phyloP scores from a whole-genome alignment of 2,888 invertebrate species.

The Tanaodytes sp. region DNA sequence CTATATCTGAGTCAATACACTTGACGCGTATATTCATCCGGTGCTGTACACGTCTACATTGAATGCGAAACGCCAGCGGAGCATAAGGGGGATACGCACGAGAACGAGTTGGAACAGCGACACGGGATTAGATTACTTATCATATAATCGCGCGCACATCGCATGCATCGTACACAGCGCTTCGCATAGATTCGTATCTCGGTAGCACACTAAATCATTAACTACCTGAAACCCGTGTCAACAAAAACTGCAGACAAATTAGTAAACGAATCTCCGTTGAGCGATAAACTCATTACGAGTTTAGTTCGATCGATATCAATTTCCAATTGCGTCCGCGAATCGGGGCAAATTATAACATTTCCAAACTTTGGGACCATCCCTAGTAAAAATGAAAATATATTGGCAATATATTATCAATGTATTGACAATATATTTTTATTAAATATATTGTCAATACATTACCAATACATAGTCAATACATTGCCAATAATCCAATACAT shows the following conservation, averaged over 20 bases:
- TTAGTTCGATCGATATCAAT: too few relatives aligned
- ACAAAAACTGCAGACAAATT: conserved; percentile 44
- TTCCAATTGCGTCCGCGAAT: too few relatives aligned
- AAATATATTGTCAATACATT: too few relatives aligned
- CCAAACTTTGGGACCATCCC: too few relatives aligned
- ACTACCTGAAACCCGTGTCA: conserved; percentile 43
- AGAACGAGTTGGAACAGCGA: conserved; percentile 25
- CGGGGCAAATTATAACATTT: too few relatives aligned
- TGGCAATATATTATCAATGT: too few relatives aligned
- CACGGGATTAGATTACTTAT: conserved; percentile 51
- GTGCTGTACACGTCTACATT: conserved; percentile 24
- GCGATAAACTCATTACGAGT: too few relatives aligned
- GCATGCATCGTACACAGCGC: conserved; percentile 24
- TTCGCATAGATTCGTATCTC: conserved; percentile 47
- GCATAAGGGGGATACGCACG: conserved; percentile 14
- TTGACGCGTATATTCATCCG: conserved; percentile 13
- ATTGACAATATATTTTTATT: too few relatives aligned
- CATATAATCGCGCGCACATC: too few relatives aligned
- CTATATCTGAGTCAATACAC: conserved; percentile 42
- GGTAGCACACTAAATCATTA: conserved; percentile 48
- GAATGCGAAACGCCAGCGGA: conserved; percentile 24
- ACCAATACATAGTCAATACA: too few relatives aligned
- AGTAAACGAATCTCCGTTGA: conserved; percentile 36
- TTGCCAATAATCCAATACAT: too few relatives aligned
- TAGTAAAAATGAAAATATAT: too few relatives aligned